A percentile compares a stretch with the other conserved stretches of the same genome.
phyloP scores from a whole-genome alignment of 2,113 vertebrate species.

The Istiophorus platypterus region DNA sequence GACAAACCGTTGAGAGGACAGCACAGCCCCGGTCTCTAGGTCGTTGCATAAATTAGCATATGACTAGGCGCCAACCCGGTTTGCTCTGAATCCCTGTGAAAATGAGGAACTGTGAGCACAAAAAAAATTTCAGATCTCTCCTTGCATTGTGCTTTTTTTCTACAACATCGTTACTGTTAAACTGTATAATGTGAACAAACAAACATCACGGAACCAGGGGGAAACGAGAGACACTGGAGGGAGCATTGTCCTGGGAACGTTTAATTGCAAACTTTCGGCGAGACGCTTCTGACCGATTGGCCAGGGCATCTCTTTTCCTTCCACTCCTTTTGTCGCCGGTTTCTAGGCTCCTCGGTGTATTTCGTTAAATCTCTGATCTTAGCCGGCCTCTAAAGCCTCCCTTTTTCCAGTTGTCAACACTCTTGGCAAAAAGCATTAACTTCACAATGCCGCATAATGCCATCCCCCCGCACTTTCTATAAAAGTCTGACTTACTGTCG shows the following conservation, averaged over 20 bases:
- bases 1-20: too few species aligned
- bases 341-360: neutral
- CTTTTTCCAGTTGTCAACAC: neutral
- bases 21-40: neutral
- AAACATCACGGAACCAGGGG: too few species aligned
- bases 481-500: neutral
- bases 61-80: neutral
- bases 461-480: conserved; percentile 2
- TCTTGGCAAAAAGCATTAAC: conserved; percentile 26
- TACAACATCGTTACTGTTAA: too few species aligned
- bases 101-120: too few species aligned
- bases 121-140: too few species aligned
- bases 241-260: neutral
- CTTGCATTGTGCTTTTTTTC: too few species aligned
- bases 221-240: neutral
- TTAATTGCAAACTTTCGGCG: too few species aligned
- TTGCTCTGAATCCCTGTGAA: neutral
- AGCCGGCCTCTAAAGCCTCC: neutral
- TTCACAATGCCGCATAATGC: neutral
- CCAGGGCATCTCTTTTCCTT: neutral
- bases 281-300: neutral
- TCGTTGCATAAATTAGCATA: neutral
- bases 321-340: neutral
- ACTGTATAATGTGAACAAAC: too few species aligned
- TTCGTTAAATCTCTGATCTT: conserved; percentile 11